These are phyloP conservation scores for Hyposoter dolosus DNA, from an alignment of 2,888 invertebrate genomes.

Conservation along the genomic window DNA sequence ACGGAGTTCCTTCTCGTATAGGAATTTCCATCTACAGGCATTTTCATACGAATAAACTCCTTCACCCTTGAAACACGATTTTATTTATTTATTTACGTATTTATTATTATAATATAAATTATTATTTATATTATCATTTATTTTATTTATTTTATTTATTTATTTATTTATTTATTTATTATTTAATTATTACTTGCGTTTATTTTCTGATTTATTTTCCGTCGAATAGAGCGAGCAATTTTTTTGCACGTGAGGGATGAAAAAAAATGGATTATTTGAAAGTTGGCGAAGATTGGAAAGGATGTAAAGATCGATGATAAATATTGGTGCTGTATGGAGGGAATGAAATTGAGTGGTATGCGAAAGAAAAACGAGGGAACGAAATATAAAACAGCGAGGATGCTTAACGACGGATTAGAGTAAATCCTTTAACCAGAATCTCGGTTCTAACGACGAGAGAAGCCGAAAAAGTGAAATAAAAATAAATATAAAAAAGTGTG, in stretches of 20 bases:
- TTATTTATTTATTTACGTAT: not conserved
- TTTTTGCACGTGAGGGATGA: too few relatives aligned
- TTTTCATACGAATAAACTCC: not conserved
- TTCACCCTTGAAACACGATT: not conserved
- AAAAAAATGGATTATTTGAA: not conserved
- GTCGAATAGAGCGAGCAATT: too few relatives aligned
- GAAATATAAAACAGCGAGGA: slow-evolving; percentile 30
- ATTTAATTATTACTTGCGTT: too few relatives aligned
- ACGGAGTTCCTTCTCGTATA: slow-evolving; percentile 19
- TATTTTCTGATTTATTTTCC: too few relatives aligned
- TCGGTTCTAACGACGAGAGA: slow-evolving; percentile 14
- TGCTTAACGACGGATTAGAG: slow-evolving; percentile 55
- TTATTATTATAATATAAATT: too few relatives aligned
- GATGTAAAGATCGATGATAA: not conserved
- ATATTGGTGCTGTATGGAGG: not conserved
- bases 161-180: too few relatives aligned
- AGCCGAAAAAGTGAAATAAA: slow-evolving; percentile 7
- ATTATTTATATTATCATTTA: too few relatives aligned
- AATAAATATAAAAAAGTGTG: slow-evolving; percentile 57
- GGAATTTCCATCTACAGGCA: not conserved
- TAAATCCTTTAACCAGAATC: slow-evolving; percentile 48
- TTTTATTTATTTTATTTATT: too few relatives aligned
- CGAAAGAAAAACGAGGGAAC: not conserved
- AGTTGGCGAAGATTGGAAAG: not conserved
- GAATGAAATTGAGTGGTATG: not conserved